phyloP scores from a whole-genome alignment of 2,797 vertebrate species.

The Rhinella marina region DNA sequence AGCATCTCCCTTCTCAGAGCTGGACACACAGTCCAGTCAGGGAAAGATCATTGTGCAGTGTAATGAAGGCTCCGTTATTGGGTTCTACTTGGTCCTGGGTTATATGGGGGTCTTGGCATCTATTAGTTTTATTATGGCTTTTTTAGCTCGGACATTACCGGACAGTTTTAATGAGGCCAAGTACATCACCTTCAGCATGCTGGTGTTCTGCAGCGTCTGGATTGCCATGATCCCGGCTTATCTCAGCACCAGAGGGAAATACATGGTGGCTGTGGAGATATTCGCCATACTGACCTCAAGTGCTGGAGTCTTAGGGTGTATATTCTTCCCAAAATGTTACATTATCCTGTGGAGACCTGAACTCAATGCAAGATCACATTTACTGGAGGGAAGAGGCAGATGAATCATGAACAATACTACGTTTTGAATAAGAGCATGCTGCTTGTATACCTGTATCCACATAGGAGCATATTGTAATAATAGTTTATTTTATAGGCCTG shows the following conservation, averaged over 20 bases:
- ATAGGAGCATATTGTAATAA: too few relatives aligned
- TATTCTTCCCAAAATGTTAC: not conserved
- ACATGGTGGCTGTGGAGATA: conserved; percentile 38
- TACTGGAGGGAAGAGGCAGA: not conserved
- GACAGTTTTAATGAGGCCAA: conserved; percentile 47
- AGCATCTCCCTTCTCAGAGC: conserved; percentile 43
- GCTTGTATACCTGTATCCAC: too few relatives aligned
- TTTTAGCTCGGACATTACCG: conserved; percentile 44
- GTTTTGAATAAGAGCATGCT: too few relatives aligned
- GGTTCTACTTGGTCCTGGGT: conserved; percentile 40
- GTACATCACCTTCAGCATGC: conserved; percentile 57
- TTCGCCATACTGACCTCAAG: conserved; percentile 53
- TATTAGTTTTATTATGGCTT: conserved; percentile 29
- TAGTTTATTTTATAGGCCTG: too few relatives aligned
- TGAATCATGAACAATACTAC: not conserved
- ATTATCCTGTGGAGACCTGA: conserved; percentile 5
- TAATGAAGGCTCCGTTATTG: conserved; percentile 27
- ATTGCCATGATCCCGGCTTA: conserved; percentile 41
- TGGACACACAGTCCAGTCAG: conserved; percentile 3
- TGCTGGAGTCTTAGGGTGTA: conserved; percentile 24
- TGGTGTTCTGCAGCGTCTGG: conserved; percentile 58
- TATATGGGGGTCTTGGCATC: conserved; percentile 40
- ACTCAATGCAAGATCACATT: not conserved
- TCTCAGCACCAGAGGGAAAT: conserved; percentile 45
- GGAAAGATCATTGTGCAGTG: conserved; percentile 25